A percentile compares a stretch with the other conserved stretches of the same genome.
Evolutionary conservation across 2,888 invertebrate genomes (phyloP).

Genomic region (Tetragnatha montana): DNA sequence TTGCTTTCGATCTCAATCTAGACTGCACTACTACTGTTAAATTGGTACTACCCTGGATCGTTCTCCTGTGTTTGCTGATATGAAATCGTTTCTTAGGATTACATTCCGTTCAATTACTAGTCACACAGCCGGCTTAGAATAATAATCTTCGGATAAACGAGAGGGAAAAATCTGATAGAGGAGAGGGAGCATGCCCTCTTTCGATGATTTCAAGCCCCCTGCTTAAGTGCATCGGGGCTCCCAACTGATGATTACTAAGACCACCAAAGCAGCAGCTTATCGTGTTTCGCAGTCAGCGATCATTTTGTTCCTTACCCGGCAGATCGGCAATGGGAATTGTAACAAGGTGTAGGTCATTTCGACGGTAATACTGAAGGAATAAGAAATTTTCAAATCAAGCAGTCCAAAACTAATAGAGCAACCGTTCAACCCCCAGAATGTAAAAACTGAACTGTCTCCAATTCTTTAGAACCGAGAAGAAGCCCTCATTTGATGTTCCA

Average conservation of each 20-base stretch:
- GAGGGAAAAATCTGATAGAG: background rate
- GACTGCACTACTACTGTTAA: background rate
- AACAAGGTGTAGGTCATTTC: slow-evolving; percentile 58
- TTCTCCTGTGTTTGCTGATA: slow-evolving; percentile 51
- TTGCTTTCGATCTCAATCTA: background rate
- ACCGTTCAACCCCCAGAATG: slow-evolving; percentile 16
- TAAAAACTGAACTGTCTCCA: slow-evolving; percentile 34
- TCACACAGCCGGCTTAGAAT: background rate
- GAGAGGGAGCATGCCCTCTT: slow-evolving; percentile 41
- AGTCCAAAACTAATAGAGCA: background rate
- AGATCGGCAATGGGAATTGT: slow-evolving; percentile 54
- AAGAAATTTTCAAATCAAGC: slow-evolving; percentile 10
- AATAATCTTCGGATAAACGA: background rate
- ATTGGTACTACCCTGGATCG: slow-evolving; percentile 51
- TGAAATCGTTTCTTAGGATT: slow-evolving; percentile 25
- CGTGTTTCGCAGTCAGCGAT: slow-evolving; percentile 50
- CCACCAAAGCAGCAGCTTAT: slow-evolving; percentile 59
- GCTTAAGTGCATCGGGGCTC: slow-evolving; percentile 15
- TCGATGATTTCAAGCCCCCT: slow-evolving; percentile 7
- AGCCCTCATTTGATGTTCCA: background rate
- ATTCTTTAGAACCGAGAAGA: slow-evolving; percentile 15
- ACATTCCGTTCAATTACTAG: slow-evolving; percentile 2
- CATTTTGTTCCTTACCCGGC: slow-evolving; percentile 65
- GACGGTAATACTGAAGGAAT: slow-evolving; percentile 32
- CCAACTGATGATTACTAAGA: slow-evolving; percentile 35